Evolutionary conservation across 2,888 invertebrate genomes (phyloP).

Genomic region (Rhagonycha lutea): DNA sequence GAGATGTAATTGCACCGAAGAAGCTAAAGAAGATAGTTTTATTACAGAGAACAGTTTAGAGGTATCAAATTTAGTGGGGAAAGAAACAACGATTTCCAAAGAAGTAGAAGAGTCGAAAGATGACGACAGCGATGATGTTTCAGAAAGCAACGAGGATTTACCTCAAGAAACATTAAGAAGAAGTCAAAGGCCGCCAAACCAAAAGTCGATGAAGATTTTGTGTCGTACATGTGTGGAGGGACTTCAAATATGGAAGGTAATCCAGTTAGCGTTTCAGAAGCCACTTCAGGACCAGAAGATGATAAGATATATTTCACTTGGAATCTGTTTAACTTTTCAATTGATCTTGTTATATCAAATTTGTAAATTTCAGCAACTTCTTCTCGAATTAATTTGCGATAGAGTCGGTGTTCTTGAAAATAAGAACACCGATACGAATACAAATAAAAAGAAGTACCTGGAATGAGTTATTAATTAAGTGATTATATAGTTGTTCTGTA

Average conservation of each 20-base stretch:
- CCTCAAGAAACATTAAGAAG: background rate
- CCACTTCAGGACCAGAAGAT: background rate
- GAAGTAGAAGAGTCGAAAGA: background rate
- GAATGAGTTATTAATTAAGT: too few relatives aligned
- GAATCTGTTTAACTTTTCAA: too few relatives aligned
- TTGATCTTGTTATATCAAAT: too few relatives aligned
- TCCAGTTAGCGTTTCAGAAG: background rate
- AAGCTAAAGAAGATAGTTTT: background rate
- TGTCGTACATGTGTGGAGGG: background rate
- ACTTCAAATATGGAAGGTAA: background rate
- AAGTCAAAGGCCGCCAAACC: background rate
- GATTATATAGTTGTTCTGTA: too few relatives aligned
- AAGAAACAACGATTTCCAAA: background rate
- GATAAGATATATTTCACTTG: too few relatives aligned
- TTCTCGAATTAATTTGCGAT: too few relatives aligned
- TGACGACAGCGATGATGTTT: background rate
- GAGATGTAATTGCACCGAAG: background rate
- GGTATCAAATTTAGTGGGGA: background rate
- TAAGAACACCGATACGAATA: too few relatives aligned
- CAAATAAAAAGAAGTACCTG: too few relatives aligned
- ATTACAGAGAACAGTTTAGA: background rate
- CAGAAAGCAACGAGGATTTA: background rate
- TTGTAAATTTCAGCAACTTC: too few relatives aligned
- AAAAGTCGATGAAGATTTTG: background rate
- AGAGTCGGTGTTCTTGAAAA: too few relatives aligned